A percentile compares a stretch with the other conserved stretches of the same genome.
Conservation (phyloP, 2,888 invertebrate genomes). For the Lapara coniferarum region DNA sequence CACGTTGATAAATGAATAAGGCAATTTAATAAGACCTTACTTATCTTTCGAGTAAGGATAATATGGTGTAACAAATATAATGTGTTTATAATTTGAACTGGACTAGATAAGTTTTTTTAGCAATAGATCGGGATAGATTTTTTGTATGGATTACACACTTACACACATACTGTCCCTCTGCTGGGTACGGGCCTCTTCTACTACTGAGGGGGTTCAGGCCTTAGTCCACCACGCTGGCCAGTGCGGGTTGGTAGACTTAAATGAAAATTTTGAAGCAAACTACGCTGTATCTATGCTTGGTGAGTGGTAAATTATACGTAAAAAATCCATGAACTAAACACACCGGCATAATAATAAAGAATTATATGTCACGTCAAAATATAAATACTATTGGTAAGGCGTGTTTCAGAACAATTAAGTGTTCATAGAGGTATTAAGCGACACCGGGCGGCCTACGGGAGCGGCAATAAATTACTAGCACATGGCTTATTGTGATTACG, state of each 20-base stretch:
- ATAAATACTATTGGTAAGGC: slow-evolving; percentile 20
- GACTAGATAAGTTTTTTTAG: not conserved
- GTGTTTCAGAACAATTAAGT: slow-evolving; percentile 24
- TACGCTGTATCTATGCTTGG: too few species aligned
- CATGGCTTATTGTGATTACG: slow-evolving; percentile 27
- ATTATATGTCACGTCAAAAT: slow-evolving; percentile 9
- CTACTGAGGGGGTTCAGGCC: too few species aligned
- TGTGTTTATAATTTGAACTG: too few species aligned
- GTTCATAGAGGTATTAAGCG: slow-evolving; percentile 24
- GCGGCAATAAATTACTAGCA: slow-evolving; percentile 26
- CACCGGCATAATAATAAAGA: not conserved
- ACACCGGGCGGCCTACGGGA: slow-evolving; percentile 19
- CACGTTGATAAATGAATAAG: not conserved
- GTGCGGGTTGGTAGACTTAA: too few species aligned
- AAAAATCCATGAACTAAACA: too few species aligned
- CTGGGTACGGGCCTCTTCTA: too few species aligned
- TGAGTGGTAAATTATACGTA: too few species aligned
- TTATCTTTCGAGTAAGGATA: not conserved
- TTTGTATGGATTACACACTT: too few species aligned
- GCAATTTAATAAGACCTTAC: not conserved
- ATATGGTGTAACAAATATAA: not conserved
- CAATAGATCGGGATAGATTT: too few species aligned
- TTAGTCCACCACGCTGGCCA: too few species aligned
- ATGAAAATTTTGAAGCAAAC: too few species aligned
- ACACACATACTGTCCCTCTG: too few species aligned